Evolutionary conservation across 2,888 invertebrate genomes (phyloP).

Genomic region (Eupithecia dodoneata): DNA sequence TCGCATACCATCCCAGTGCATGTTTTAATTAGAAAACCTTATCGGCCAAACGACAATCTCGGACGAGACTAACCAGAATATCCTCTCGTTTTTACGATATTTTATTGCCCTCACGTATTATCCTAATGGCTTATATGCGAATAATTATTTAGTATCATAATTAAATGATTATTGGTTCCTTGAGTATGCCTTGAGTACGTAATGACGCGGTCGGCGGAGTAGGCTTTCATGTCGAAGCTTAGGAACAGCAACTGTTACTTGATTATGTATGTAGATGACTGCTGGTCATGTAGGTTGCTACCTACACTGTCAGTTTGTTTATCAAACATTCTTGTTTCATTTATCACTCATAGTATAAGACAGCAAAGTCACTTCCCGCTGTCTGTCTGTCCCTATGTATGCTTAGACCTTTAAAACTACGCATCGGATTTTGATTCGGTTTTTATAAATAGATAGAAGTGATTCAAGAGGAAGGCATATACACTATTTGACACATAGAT

Average conservation of each 20-base stretch:
- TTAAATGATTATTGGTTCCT: conserved; percentile 56
- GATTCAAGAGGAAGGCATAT: too few relatives aligned
- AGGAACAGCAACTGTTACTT: conserved; percentile 31
- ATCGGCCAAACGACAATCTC: conserved; percentile 31
- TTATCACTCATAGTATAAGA: not conserved
- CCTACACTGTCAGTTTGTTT: not conserved
- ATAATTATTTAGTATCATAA: conserved; percentile 66
- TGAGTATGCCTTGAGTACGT: conserved; percentile 18
- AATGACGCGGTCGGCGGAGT: conserved; percentile 19
- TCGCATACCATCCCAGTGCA: conserved; percentile 28
- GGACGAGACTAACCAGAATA: conserved; percentile 36
- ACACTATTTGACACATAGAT: too few relatives aligned
- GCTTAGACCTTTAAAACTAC: too few relatives aligned
- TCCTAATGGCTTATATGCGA: conserved; percentile 58
- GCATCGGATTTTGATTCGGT: too few relatives aligned
- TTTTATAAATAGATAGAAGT: too few relatives aligned
- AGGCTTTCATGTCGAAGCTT: conserved; percentile 43
- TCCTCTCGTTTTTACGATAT: conserved; percentile 37
- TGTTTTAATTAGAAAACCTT: conserved; percentile 38
- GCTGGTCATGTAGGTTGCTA: not conserved
- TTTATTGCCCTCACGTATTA: conserved; percentile 57
- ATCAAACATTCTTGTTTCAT: not conserved
- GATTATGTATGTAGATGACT: conserved; percentile 29
- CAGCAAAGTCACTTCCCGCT: too few relatives aligned
- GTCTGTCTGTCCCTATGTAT: too few relatives aligned